Percentiles rank a stretch among this genome's conserved stretches.
phyloP scores from a whole-genome alignment of 2,797 vertebrate species.

The Balearica regulorum region DNA sequence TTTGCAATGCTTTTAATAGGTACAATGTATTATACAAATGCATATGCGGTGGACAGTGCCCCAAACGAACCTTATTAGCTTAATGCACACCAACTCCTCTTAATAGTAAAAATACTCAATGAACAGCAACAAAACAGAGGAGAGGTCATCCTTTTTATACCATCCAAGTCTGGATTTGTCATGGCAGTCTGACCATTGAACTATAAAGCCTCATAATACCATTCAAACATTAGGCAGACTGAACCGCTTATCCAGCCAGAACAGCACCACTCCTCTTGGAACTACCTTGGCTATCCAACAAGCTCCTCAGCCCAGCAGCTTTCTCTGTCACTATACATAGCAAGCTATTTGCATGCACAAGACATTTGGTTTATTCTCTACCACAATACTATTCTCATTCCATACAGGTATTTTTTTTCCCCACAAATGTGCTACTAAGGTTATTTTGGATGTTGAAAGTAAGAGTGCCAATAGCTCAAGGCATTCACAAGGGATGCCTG shows the following conservation, averaged over 20 bases:
- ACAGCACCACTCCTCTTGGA: neutral
- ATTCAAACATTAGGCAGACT: neutral
- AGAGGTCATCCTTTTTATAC: neutral
- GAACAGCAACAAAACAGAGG: neutral
- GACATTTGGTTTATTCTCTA: neutral
- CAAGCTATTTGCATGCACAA: neutral
- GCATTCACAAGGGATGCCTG: neutral
- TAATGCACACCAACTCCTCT: neutral
- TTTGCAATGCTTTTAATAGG: neutral
- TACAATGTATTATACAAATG: neutral
- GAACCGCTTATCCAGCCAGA: neutral
- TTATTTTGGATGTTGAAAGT: neutral
- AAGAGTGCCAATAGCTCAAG: neutral
- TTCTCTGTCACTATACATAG: neutral
- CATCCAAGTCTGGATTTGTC: neutral
- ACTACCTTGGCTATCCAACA: neutral
- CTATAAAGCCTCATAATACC: neutral
- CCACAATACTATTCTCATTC: neutral
- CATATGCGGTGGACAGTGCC: neutral
- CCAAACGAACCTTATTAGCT: neutral
- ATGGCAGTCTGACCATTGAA: neutral
- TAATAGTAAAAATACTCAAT: neutral
- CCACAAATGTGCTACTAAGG: neutral
- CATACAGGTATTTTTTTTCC: neutral
- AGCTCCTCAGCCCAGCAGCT: neutral